These are phyloP conservation scores for Aurelia aurita DNA, from an alignment of 30 jellyfish, hydroid and myxozoan genomes.

Conservation along the genomic window DNA sequence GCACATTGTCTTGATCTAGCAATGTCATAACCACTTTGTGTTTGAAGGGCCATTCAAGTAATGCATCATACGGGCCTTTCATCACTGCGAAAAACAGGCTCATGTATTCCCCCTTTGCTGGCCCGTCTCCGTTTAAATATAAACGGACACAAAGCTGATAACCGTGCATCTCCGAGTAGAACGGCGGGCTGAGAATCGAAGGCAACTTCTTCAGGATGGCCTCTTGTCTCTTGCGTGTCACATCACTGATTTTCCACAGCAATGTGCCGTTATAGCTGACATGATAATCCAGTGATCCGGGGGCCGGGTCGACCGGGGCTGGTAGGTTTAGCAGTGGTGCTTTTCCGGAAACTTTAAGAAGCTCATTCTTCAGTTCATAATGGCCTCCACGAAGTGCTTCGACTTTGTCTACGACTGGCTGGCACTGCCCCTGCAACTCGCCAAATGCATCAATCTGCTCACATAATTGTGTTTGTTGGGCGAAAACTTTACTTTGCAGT, in stretches of 20 bases:
- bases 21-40: slow-evolving; percentile 20
- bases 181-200: slow-evolving; percentile 57
- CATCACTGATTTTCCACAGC: slow-evolving; percentile 34
- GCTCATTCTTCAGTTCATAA: slow-evolving; percentile 28
- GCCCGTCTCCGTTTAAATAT: slow-evolving; percentile 60
- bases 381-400: slow-evolving; percentile 41
- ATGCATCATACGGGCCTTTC: slow-evolving; percentile 64
- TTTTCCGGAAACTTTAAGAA: neutral
- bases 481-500: neutral
- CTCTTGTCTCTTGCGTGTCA: slow-evolving; percentile 36
- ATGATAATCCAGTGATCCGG: slow-evolving; percentile 19
- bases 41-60: slow-evolving; percentile 49
- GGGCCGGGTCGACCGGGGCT: slow-evolving; percentile 30
- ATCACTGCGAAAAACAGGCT: slow-evolving; percentile 46
- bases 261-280: slow-evolving; percentile 44
- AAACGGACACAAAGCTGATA: neutral
- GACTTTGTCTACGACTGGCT: neutral
- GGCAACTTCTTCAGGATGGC: slow-evolving; percentile 42
- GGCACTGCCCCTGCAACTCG: neutral
- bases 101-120: slow-evolving; percentile 35
- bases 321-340: slow-evolving; percentile 17
- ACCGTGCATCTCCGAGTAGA: slow-evolving; percentile 24
- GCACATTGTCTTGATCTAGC: slow-evolving; percentile 30
- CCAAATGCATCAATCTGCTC: slow-evolving; percentile 32
- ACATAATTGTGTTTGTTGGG: slow-evolving; percentile 15